Evolutionary conservation across 2,888 invertebrate genomes (phyloP).

Genomic region (Apocheima hispidaria): DNA sequence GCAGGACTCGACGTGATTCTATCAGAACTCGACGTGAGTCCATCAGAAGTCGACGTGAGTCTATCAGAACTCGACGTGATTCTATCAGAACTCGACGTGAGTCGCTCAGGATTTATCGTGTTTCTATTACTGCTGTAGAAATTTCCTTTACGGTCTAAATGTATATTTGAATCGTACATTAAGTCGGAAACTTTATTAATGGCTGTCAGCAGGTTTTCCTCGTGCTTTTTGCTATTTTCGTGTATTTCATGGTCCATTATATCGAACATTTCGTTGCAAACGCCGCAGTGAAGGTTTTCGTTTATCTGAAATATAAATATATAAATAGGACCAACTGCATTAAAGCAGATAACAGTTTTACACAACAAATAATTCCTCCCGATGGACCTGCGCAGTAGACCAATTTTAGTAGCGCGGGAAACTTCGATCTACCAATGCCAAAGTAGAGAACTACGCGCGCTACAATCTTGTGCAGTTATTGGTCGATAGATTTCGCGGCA

Average conservation of each 20-base stretch:
- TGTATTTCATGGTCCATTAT: slow-evolving; percentile 19
- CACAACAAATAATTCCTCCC: no score
- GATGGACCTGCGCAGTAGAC: no score
- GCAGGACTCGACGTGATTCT: not conserved
- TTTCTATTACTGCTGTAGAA: not conserved
- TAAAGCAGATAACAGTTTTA: no score
- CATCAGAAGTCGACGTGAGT: not conserved
- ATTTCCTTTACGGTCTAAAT: not conserved
- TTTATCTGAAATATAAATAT: slow-evolving; percentile 47
- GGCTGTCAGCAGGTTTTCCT: slow-evolving; percentile 28
- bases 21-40: not conserved
- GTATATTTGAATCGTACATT: slow-evolving; percentile 16
- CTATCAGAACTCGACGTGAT: not conserved
- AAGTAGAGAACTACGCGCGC: no score
- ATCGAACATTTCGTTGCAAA: slow-evolving; percentile 43
- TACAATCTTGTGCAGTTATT: no score
- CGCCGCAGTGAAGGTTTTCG: slow-evolving; percentile 53
- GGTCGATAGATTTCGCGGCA: no score
- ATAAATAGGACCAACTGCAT: no score
- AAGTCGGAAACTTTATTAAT: slow-evolving; percentile 40
- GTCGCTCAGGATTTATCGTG: no score
- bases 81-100: not conserved
- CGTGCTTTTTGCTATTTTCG: slow-evolving; percentile 34
- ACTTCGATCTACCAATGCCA: no score
- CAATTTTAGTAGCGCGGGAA: no score